phyloP scores from a whole-genome alignment of 2,888 invertebrate species.

The Ophion obscuratus region DNA sequence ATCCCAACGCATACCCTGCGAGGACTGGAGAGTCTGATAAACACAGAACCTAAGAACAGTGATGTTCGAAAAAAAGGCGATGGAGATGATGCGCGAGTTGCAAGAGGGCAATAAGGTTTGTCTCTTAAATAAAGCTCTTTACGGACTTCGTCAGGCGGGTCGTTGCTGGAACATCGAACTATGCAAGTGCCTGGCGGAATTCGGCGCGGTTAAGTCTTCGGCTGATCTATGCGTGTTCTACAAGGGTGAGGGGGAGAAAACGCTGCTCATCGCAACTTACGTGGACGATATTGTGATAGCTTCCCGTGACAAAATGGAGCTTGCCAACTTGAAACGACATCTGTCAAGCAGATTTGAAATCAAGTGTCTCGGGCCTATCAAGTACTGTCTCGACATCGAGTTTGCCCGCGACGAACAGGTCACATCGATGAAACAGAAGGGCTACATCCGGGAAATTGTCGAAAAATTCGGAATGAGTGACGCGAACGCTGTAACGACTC shows the following conservation, averaged over 20 bases:
- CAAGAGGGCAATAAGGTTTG: not conserved
- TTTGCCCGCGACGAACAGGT: conserved; percentile 29
- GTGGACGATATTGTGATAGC: conserved; percentile 63
- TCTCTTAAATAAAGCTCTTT: not conserved
- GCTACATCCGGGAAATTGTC: conserved; percentile 56
- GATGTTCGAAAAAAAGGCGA: not conserved
- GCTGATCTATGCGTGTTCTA: conserved; percentile 59
- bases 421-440: conserved; percentile 44
- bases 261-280: conserved; percentile 40
- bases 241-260: conserved; percentile 29
- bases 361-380: conserved; percentile 45
- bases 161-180: conserved; percentile 64
- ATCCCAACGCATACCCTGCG: not conserved
- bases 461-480: conserved; percentile 60
- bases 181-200: conserved; percentile 29
- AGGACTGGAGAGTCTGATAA: not conserved
- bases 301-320: conserved; percentile 21
- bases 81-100: not conserved
- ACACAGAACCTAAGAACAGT: not conserved
- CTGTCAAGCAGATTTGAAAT: conserved; percentile 53
- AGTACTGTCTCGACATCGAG: conserved; percentile 63
- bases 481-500: conserved; percentile 60
- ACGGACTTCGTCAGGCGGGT: conserved; percentile 42
- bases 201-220: conserved; percentile 55
- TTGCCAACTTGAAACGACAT: conserved; percentile 44